Base-by-base conservation (phyloP, 35 echinoderm and acorn worm species). In the Anneissia japonica region DNA sequence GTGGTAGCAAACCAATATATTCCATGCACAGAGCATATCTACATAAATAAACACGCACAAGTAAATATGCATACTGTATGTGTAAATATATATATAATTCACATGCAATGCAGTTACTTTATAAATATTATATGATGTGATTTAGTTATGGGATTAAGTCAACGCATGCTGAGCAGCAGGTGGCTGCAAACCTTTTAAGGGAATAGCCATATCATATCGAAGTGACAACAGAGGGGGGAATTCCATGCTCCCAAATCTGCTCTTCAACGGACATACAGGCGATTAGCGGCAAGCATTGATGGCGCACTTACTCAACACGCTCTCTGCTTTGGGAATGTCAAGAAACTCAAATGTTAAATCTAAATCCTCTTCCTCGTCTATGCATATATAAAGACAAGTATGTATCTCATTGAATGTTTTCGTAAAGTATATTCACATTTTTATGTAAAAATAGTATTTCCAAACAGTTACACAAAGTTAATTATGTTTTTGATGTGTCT, bases 321-420 rank as follows among this genome's bases (percentile, higher is more conserved):
- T 26, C 9, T 9, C 51, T 19, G 7, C 26, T n/a, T n/a, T n/a
- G 7, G 51, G 19, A 64, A 64, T 64, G 9, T 64, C 51, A 64
- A 64, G 1, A 64, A 23, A 64, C 51, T 64, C 51, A 64, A 64
- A 64, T 64, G 51, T 64, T 64, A 64, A 64, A 64, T 64, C 21
- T 64, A 64, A 64, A 64, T 64, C 51, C 51, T 64, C 51, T 64
- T 64, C 51, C 26, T 64, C 19, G 51, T 64, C 51, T 64, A 64
- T 64, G 51, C 51, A 43, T 43, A 64, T 64, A 64, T 64, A 64
- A 64, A 64, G 51, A 64, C 51, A 64, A 64, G n/a, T n/a, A n/a
- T n/a, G n/a, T n/a, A n/a, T n/a, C n/a, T n/a, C n/a, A n/a, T n/a
- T n/a, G n/a, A n/a, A n/a, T n/a, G n/a, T n/a, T n/a, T n/a, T n/a